These are phyloP conservation scores for Elysia chlorotica DNA, from an alignment of 1,140 invertebrate species.

Conservation along the genomic window DNA sequence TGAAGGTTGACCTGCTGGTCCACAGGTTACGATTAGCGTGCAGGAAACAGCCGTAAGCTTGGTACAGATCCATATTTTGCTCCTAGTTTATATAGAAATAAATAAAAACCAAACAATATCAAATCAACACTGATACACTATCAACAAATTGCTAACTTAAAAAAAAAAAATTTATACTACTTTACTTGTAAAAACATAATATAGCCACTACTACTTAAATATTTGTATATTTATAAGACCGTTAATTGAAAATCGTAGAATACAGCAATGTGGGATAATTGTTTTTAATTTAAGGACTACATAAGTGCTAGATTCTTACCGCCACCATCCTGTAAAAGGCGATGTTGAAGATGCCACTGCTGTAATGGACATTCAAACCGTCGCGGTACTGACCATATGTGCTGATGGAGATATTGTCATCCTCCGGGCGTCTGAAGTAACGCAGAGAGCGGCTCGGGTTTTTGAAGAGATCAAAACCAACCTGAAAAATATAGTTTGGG, in stretches of 20 bases:
- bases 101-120: too few species aligned
- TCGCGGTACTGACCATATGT: constrained; percentile 24
- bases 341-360: constrained; percentile 40
- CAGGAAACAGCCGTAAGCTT: constrained; percentile 32
- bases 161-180: too few species aligned
- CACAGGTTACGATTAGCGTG: constrained; percentile 39
- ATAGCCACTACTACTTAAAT: too few species aligned
- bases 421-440: constrained; percentile 28
- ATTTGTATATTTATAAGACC: too few species aligned
- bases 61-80: constrained; percentile 8
- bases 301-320: too few species aligned
- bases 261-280: too few species aligned
- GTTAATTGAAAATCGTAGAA: too few species aligned
- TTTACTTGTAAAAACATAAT: too few species aligned
- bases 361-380: constrained; percentile 31
- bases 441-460: constrained; percentile 21
- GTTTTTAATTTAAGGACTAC: too few species aligned
- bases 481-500: background rate
- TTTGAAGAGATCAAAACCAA: constrained; percentile 30
- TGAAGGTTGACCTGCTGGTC: constrained; percentile 25
- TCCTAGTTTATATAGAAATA: too few species aligned
- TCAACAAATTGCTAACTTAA: too few species aligned
- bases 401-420: constrained; percentile 34
- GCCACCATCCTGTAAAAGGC: constrained; percentile 27
- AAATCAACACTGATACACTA: too few species aligned